Evolutionary conservation across 2,797 vertebrate genomes (phyloP).

Genomic region (Cyprinodon diabolis): DNA sequence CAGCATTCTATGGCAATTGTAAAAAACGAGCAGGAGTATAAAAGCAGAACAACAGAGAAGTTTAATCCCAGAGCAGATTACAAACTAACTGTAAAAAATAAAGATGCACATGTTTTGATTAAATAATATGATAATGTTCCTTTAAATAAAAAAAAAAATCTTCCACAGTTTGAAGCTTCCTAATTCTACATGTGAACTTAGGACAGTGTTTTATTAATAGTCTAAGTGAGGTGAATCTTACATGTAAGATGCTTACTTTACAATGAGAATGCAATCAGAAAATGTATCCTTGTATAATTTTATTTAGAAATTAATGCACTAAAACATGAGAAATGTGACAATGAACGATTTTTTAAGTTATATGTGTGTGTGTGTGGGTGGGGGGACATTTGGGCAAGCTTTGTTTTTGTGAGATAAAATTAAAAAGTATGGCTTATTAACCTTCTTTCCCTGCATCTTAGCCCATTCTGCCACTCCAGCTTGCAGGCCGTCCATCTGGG

Average conservation of each 20-base stretch:
- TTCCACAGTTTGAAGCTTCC: conserved; percentile 20
- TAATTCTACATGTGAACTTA: conserved; percentile 29
- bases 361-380: too few species aligned
- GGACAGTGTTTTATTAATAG: not conserved
- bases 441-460: conserved; percentile 77
- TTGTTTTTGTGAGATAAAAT: not conserved
- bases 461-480: conserved; percentile 85
- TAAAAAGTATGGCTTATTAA: conserved; percentile 32
- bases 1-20: not conserved
- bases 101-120: not conserved
- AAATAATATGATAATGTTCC: not conserved
- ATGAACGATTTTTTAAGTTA: too few species aligned
- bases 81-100: not conserved
- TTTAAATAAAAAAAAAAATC: conserved; percentile 7
- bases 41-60: not conserved
- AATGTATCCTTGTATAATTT: too few species aligned
- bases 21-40: not conserved
- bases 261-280: too few species aligned
- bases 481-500: conserved; percentile 90
- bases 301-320: too few species aligned
- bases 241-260: too few species aligned
- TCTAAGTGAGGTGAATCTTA: not conserved
- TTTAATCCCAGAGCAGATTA: not conserved
- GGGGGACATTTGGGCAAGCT: too few species aligned
- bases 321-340: too few species aligned